Percentiles rank a stretch among this genome's conserved stretches.
Evolutionary conservation across 2,113 vertebrate species (phyloP).

Genomic region (Mirza zaza): DNA sequence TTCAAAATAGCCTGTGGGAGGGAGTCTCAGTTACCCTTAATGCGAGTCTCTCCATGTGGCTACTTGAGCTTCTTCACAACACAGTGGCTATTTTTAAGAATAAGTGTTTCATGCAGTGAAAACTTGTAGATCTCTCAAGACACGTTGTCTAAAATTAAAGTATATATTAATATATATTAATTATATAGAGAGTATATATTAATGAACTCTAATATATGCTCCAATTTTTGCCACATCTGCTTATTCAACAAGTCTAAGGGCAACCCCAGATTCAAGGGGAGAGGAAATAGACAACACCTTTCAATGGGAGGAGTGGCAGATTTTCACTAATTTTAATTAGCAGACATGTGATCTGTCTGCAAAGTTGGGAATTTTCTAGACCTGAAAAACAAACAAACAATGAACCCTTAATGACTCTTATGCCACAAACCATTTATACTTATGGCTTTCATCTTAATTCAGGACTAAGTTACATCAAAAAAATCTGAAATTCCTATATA

Average conservation of each 20-base stretch:
- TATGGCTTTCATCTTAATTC: not conserved
- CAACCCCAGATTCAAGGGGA: not conserved
- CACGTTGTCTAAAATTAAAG: not conserved
- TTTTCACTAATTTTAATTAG: not conserved
- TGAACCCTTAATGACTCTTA: not conserved
- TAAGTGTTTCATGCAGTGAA: not conserved
- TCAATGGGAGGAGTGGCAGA: not conserved
- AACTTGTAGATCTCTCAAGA: not conserved
- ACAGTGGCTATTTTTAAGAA: not conserved
- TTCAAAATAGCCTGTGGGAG: not conserved
- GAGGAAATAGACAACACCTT: not conserved
- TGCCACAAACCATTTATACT: not conserved
- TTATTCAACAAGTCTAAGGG: not conserved
- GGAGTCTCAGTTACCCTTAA: not conserved
- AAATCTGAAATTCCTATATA: not conserved
- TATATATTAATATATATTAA: too few species aligned
- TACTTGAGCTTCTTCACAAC: not conserved
- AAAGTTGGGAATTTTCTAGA: not conserved
- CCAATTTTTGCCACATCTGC: not conserved
- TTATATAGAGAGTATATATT: too few species aligned
- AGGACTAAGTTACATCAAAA: not conserved
- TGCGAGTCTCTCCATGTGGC: rapidly evolving
- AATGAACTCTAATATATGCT: too few species aligned
- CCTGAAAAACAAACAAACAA: not conserved
- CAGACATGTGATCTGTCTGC: not conserved